Percentiles rank a stretch among this genome's conserved stretches.
These are phyloP conservation scores for Brachionus rotundiformis DNA, from an alignment of 1,140 invertebrate genomes.

Conservation along the genomic window DNA sequence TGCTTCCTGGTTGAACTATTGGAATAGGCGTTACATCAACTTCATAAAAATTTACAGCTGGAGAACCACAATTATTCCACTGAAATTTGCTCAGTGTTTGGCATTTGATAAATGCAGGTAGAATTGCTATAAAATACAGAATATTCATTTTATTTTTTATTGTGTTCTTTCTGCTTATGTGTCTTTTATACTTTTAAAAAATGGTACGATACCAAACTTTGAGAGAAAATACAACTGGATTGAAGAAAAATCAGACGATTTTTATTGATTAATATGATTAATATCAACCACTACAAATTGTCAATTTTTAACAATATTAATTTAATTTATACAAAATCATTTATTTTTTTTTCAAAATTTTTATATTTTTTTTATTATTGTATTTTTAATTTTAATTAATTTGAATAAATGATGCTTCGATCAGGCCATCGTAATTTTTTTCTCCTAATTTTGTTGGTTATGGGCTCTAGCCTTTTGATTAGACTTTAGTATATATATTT, in stretches of 20 bases:
- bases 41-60: background rate
- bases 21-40: slow-evolving; percentile 38
- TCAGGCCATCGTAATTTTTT: too few species aligned
- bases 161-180: background rate
- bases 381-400: too few species aligned
- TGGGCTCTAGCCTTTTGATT: too few species aligned
- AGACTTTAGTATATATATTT: too few species aligned
- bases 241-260: background rate
- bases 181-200: background rate
- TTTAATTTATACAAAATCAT: too few species aligned
- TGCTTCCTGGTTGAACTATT: slow-evolving; percentile 43
- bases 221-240: slow-evolving; percentile 5
- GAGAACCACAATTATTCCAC: slow-evolving; percentile 49
- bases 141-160: slow-evolving; percentile 18
- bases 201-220: background rate
- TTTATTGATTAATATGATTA: background rate
- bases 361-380: too few species aligned
- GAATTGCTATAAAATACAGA: background rate
- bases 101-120: background rate
- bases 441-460: too few species aligned
- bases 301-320: too few species aligned
- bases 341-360: too few species aligned
- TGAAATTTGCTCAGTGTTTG: slow-evolving; percentile 47
- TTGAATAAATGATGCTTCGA: too few species aligned
- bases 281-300: too few species aligned